These are phyloP conservation scores for Ammodytes marinus DNA, from an alignment of 2,113 vertebrate species.

Conservation along the genomic window DNA sequence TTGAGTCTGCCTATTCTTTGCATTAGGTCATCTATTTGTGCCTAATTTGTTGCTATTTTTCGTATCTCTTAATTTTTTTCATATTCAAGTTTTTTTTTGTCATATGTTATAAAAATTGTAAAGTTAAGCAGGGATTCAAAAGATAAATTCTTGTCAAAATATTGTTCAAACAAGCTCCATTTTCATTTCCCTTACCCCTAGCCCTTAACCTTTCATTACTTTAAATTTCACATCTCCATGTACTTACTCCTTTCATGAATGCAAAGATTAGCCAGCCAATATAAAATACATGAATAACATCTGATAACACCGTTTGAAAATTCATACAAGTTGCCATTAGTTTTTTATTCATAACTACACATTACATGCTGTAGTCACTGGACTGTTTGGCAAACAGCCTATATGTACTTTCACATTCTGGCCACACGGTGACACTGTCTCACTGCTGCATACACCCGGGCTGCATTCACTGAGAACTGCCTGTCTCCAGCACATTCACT, in stretches of 20 bases:
- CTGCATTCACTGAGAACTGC: not conserved
- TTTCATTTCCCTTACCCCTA: not conserved
- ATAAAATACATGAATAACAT: not conserved
- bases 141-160: not conserved
- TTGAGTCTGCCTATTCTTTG: not conserved
- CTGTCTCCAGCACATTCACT: not conserved
- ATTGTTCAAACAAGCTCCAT: not conserved
- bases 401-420: constrained; percentile 5
- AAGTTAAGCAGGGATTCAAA: not conserved
- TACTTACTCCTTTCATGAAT: not conserved
- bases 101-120: not conserved
- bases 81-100: not conserved
- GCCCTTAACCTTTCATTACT: no score
- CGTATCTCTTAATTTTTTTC: not conserved
- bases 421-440: constrained; percentile 59
- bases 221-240: not conserved
- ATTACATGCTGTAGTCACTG: no score
- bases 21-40: not conserved
- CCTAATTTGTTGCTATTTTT: not conserved
- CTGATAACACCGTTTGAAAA: not conserved
- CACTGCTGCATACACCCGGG: not conserved
- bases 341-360: no score
- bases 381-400: not conserved
- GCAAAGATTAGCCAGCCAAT: not conserved
- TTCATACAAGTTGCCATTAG: not conserved